Evolutionary conservation across 2,113 vertebrate genomes (phyloP).

Genomic region (Sapajus apella): DNA sequence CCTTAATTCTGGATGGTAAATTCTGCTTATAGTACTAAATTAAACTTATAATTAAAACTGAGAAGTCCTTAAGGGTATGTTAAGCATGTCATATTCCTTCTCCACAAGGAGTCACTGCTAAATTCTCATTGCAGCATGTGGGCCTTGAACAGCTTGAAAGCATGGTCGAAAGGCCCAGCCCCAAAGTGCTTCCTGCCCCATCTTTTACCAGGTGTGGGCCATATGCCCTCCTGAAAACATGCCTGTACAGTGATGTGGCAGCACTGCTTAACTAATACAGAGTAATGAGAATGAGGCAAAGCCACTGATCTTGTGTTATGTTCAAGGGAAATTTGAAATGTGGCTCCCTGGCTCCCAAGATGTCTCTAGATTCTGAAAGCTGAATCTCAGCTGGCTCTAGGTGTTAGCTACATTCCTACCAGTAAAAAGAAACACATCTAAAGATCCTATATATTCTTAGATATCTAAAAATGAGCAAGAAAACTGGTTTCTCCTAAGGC

Average conservation of each 20-base stretch:
- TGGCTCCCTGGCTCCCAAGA: not conserved
- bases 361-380: not conserved
- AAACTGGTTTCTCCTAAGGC: not conserved
- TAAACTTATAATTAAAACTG: not conserved
- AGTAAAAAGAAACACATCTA: not conserved
- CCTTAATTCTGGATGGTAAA: slow-evolving; percentile 8
- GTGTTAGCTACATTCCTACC: not conserved
- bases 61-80: not conserved
- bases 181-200: not conserved
- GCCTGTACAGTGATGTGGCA: not conserved
- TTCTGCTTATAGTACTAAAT: slow-evolving; percentile 4
- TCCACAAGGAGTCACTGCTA: not conserved
- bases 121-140: not conserved
- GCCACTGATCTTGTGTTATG: not conserved
- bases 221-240: not conserved
- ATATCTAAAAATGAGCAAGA: not conserved
- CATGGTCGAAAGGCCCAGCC: not conserved
- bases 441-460: not conserved
- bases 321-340: not conserved
- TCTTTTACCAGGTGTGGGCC: not conserved
- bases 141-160: not conserved
- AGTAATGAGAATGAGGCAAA: not conserved
- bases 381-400: not conserved
- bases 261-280: not conserved
- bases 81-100: not conserved